Evolutionary conservation across 2,888 invertebrate genomes (phyloP).

Genomic region (Drosophila setosimentum): DNA sequence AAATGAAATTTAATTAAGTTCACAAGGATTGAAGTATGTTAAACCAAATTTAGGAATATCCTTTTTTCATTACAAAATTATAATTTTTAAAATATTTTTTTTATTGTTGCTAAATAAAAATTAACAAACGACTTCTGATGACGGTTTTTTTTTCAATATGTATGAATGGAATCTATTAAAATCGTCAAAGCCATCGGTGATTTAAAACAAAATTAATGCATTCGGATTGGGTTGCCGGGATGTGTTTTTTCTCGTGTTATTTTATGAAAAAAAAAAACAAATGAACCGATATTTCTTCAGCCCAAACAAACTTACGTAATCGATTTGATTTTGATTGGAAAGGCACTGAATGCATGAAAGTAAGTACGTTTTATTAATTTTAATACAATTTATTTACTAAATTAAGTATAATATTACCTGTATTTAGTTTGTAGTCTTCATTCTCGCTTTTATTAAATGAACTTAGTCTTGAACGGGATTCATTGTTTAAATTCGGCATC

Average conservation of each 20-base stretch:
- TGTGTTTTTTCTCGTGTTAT: neutral
- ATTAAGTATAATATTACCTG: constrained; percentile 86
- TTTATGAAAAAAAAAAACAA: neutral
- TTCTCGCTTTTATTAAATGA: constrained; percentile 89
- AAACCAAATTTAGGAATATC: neutral
- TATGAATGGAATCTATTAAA: neutral
- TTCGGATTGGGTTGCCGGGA: neutral
- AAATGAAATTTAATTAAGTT: neutral
- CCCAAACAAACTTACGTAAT: constrained; percentile 73
- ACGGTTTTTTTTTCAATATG: neutral
- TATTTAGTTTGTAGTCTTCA: constrained; percentile 88
- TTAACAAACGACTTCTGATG: neutral
- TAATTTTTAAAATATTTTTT: neutral
- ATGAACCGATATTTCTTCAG: neutral
- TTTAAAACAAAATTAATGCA: neutral
- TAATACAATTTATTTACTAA: constrained; percentile 86
- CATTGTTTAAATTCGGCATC: constrained; percentile 86
- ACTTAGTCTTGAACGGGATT: constrained; percentile 87
- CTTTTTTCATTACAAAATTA: neutral
- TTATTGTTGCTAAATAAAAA: neutral
- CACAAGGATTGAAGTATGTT: neutral
- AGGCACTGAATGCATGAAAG: constrained; percentile 86
- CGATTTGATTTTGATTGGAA: constrained; percentile 86
- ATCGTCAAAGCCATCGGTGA: neutral
- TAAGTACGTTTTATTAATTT: constrained; percentile 16